Percentiles rank a stretch among this genome's conserved stretches.
These are phyloP conservation scores for Anarsia innoxiella DNA, from an alignment of 2,888 invertebrate genomes.

Conservation along the genomic window DNA sequence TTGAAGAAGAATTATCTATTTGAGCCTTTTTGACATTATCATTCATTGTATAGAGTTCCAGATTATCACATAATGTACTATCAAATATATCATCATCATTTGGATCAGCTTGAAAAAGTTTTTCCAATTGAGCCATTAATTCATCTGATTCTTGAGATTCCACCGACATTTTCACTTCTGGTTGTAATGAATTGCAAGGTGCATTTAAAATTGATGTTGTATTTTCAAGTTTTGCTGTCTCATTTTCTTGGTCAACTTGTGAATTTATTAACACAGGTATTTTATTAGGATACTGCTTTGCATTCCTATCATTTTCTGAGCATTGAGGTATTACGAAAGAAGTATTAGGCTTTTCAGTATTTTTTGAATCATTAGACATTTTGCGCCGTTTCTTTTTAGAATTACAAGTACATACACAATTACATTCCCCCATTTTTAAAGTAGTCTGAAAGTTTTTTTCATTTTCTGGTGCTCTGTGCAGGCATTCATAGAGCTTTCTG, in stretches of 20 bases:
- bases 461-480: conserved; percentile 43
- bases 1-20: conserved; percentile 13
- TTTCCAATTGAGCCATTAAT: conserved; percentile 56
- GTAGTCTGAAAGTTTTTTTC: conserved; percentile 49
- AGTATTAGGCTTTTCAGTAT: not conserved
- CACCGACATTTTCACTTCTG: conserved; percentile 24
- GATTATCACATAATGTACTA: conserved; percentile 36
- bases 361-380: not conserved
- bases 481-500: conserved; percentile 46
- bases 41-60: conserved; percentile 27
- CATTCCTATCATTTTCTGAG: not conserved
- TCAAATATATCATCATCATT: conserved; percentile 65
- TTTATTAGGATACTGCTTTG: conserved; percentile 17
- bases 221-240: not conserved
- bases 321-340: not conserved
- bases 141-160: conserved; percentile 48
- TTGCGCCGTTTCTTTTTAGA: conserved; percentile 38
- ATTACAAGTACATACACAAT: conserved; percentile 46
- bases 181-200: not conserved
- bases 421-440: conserved; percentile 28
- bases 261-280: conserved; percentile 29
- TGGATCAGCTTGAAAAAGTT: conserved; percentile 54
- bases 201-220: not conserved
- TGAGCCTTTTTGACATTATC: conserved; percentile 24
- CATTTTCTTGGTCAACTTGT: conserved; percentile 17